A percentile compares a stretch with the other conserved stretches of the same genome.
Evolutionary conservation across 2,888 invertebrate species (phyloP).

Genomic region (Ennomos fuscantarius): DNA sequence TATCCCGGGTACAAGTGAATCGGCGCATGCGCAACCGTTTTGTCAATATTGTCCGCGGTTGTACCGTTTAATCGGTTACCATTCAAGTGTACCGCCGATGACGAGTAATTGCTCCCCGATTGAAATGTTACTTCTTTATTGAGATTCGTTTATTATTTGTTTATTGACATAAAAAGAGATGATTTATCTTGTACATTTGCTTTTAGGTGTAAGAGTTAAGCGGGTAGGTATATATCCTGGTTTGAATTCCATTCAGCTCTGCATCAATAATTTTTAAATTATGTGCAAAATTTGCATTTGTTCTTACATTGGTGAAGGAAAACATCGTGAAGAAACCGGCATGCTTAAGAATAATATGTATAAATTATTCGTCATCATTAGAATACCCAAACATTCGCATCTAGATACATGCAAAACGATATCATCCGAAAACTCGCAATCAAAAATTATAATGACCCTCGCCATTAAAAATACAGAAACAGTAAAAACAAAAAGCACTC

Average conservation of each 20-base stretch:
- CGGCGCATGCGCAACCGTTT: conserved; percentile 73
- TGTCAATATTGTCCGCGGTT: conserved; percentile 77
- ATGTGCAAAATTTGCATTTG: too few relatives aligned
- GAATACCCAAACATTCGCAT: conserved; percentile 5
- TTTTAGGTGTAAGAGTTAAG: too few relatives aligned
- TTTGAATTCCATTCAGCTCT: too few relatives aligned
- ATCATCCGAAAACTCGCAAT: conserved; percentile 47
- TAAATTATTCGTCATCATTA: conserved; percentile 15
- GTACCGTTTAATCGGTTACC: conserved; percentile 79
- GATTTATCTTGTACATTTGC: background rate
- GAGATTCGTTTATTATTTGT: conserved; percentile 32
- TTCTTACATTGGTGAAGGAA: too few relatives aligned
- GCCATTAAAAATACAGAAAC: conserved; percentile 45
- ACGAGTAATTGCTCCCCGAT: conserved; percentile 75
- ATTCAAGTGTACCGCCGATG: conserved; percentile 82
- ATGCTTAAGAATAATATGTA: too few relatives aligned
- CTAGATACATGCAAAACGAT: conserved; percentile 19
- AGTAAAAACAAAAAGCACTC: conserved; percentile 55
- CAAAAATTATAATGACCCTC: conserved; percentile 49
- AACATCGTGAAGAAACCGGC: too few relatives aligned
- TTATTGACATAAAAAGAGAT: background rate
- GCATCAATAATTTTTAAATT: too few relatives aligned
- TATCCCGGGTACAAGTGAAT: conserved; percentile 46
- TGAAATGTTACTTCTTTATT: conserved; percentile 44
- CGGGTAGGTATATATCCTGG: too few relatives aligned